These are phyloP conservation scores for Drosophila sordidapex DNA, from an alignment of 2,888 invertebrate species.

Conservation along the genomic window DNA sequence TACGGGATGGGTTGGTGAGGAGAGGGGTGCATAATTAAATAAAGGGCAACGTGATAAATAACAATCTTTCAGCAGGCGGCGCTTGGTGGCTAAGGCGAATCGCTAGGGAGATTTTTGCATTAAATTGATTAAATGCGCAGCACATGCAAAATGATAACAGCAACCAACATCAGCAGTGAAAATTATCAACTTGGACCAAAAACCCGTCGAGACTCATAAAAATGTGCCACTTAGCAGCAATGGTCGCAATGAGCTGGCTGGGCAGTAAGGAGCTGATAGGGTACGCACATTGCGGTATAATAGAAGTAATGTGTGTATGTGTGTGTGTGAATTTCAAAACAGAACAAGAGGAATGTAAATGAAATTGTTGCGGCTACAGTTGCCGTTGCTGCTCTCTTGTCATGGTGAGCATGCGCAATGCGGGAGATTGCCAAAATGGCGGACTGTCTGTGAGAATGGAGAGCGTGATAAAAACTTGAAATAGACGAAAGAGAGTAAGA, in stretches of 20 bases:
- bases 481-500: conserved; percentile 23
- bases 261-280: conserved; percentile 11
- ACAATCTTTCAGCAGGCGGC: conserved; percentile 68
- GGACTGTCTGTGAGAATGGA: conserved; percentile 47
- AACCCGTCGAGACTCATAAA: conserved; percentile 78
- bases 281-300: conserved; percentile 60
- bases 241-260: conserved; percentile 45
- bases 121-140: conserved; percentile 79
- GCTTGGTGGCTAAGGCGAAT: conserved; percentile 48
- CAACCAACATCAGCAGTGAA: conserved; percentile 57
- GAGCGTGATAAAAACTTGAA: conserved; percentile 26
- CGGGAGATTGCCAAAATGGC: conserved; percentile 61
- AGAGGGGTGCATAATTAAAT: conserved; percentile 66
- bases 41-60: conserved; percentile 78
- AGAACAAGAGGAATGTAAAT: conserved; percentile 43
- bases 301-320: conserved; percentile 4
- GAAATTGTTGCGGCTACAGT: conserved; percentile 41
- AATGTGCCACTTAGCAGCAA: conserved; percentile 78
- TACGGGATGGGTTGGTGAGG: background rate
- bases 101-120: conserved; percentile 75
- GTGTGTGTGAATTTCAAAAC: conserved; percentile 9
- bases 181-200: conserved; percentile 74
- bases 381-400: conserved; percentile 56
- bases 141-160: conserved; percentile 76
- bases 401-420: conserved; percentile 80